Base-by-base conservation (phyloP, 2,113 vertebrate genomes). In the Agelaius tricolor region DNA sequence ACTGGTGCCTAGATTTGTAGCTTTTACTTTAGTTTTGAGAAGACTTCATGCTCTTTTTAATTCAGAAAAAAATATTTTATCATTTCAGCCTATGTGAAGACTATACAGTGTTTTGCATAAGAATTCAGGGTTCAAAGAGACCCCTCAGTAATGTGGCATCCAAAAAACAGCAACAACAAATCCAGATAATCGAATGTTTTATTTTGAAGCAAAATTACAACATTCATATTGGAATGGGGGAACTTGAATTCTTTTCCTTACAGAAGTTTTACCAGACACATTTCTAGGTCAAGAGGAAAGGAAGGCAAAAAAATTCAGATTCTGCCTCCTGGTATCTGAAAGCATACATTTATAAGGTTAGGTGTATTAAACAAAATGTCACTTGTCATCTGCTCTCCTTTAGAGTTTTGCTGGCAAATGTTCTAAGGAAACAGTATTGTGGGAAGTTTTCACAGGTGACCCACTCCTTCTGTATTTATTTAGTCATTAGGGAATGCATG, bases 111-210 rank as follows among this genome's bases (percentile, higher is more conserved):
- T 58, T 89, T 67, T 76, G 4, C 3, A 15, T 35, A 58, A 51
- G 28, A 85, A 61, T 78, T 90, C 22, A 44, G 18, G 11, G 3
- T 51, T 84, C 26, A 61, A 52, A 73, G 35, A 62, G 5, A 37
- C 4, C 1, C 1, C 3, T 68, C 30, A 52, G 3, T 43, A 84
- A 46, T 13, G 5, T 15, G 5, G 3, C 57, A 43, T 49, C 20
- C 18, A 52, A 65, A 65, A 71, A 51, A 2, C 2, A 20, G 19
- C 11, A 74, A 13, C 6, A 76, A 30, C 2, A 79, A 68, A 77
- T 47, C 6, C 10, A 41, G 30, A 52, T 11, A 28, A n/a, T 10
- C 0, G 62, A 73, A 51, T 19, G 2, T 27, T 76, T 75, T 44
- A 35, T 82, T 88, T 61, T 30, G 13, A 85, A 66, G 28, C 31